Evolutionary conservation across 2,113 vertebrate species (phyloP).

Genomic region (Prietella phreatophila): DNA sequence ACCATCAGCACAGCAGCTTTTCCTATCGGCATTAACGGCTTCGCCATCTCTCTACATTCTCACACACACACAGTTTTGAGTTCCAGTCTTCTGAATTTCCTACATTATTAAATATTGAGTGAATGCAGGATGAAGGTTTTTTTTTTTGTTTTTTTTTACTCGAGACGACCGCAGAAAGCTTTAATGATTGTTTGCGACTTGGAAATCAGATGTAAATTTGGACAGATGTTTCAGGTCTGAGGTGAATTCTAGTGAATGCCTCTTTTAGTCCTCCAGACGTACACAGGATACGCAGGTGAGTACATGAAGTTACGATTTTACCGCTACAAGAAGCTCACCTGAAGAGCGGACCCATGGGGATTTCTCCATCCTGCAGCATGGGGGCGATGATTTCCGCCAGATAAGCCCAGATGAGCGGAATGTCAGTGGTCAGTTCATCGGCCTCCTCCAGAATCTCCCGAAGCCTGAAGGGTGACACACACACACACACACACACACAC

Average conservation of each 20-base stretch:
- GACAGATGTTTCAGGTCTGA: not conserved
- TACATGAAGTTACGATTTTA: not conserved
- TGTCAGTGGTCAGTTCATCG: slow-evolving; percentile 95
- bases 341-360: slow-evolving; percentile 89
- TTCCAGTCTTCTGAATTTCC: too few relatives aligned
- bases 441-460: slow-evolving; percentile 85
- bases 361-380: slow-evolving; percentile 86
- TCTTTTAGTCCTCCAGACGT: not conserved
- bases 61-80: not conserved
- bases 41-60: slow-evolving; percentile 83
- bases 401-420: slow-evolving; percentile 96
- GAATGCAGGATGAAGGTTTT: too few relatives aligned
- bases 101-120: too few relatives aligned
- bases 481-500: not conserved
- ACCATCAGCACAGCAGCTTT: slow-evolving; percentile 83
- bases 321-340: slow-evolving; percentile 69
- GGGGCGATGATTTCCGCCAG: slow-evolving; percentile 89
- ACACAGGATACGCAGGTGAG: not conserved
- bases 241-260: not conserved
- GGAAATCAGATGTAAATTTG: not conserved
- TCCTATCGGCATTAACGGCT: slow-evolving; percentile 84
- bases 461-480: slow-evolving; percentile 68
- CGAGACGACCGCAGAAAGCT: too few relatives aligned
- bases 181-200: too few relatives aligned
- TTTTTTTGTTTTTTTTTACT: too few relatives aligned